These are phyloP conservation scores for Trissolcus basalis DNA, from an alignment of 1,140 invertebrate genomes.

Conservation along the genomic window DNA sequence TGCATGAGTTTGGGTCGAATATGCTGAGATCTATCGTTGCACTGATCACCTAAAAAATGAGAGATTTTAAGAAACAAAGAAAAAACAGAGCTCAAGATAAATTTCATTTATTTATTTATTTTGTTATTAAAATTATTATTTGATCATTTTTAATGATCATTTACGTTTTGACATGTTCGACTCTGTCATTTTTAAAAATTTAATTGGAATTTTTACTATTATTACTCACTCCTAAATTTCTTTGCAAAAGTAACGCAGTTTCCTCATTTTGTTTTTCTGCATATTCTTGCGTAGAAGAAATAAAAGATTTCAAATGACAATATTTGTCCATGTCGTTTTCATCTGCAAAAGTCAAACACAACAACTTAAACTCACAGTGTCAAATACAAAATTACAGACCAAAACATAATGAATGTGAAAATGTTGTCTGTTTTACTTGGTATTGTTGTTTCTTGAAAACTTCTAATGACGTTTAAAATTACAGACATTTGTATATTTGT, in stretches of 20 bases:
- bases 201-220: too few species aligned
- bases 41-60: slow-evolving; percentile 77
- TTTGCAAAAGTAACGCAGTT: slow-evolving; percentile 70
- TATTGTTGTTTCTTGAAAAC: too few species aligned
- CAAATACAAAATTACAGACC: too few species aligned
- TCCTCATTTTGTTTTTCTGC: slow-evolving; percentile 71
- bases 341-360: too few species aligned
- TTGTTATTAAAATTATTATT: neutral
- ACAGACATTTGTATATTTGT: too few species aligned
- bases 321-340: slow-evolving; percentile 57
- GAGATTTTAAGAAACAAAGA: neutral
- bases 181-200: too few species aligned
- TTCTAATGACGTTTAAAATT: too few species aligned
- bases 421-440: too few species aligned
- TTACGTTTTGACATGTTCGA: too few species aligned
- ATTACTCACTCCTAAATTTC: slow-evolving; percentile 73
- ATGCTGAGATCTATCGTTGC: slow-evolving; percentile 74
- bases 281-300: slow-evolving; percentile 71
- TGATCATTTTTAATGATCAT: too few species aligned
- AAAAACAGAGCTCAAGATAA: neutral
- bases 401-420: too few species aligned
- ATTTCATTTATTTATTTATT: neutral
- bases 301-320: slow-evolving; percentile 73
- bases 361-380: too few species aligned
- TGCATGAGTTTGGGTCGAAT: slow-evolving; percentile 76